Evolutionary conservation across 2,888 invertebrate genomes (phyloP), one percentile per base, ranked within the genome.

Genomic region (Drosophila diplacantha): DNA sequence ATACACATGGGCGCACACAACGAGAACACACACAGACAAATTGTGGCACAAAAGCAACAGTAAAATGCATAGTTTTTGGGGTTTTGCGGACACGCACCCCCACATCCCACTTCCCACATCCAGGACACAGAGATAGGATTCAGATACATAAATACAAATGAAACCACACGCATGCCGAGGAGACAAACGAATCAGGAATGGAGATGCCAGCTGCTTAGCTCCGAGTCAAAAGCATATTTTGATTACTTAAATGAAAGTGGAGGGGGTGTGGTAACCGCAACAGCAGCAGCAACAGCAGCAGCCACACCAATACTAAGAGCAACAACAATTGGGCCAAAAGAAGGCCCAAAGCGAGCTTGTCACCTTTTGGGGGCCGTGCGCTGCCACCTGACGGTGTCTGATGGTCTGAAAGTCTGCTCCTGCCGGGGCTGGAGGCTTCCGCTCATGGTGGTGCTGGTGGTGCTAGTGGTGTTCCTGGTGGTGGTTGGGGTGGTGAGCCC

Each of bases 181-280:
- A 39, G 43, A 37, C 58, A 61, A 52, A 53, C 52, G 49, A 47
- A 44, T 52, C 20, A 46, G 51, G 41, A 58, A 44, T 29, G n/a
- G 41, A 43, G 35, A 50, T 69, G 67, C 62, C 78, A 78, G 73
- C 73, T 83, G 83, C 83, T 81, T 72, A 81, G 75, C 68, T 72
- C 69, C 62, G 76, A 84, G 83, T 76, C 84, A 83, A 79, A 79
- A 83, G 84, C 84, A 80, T 80, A 80, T 80, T 80, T 80, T 80
- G 80, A 80, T 80, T 84, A 80, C 80, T 81, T 80, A 84, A 80
- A 83, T 80, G 82, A 72, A 82, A 79, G 71, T 71, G 71, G 60
- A 70, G 24, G 11, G 9, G 26, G 26, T 5, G 22, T 7, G 41
- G n/a, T 24, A n/a, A 41, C 39, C 39, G 22, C 20, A 43, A 24